phyloP scores from a whole-genome alignment of 2,113 vertebrate genomes.

The Pelvicachromis taeniatus region DNA sequence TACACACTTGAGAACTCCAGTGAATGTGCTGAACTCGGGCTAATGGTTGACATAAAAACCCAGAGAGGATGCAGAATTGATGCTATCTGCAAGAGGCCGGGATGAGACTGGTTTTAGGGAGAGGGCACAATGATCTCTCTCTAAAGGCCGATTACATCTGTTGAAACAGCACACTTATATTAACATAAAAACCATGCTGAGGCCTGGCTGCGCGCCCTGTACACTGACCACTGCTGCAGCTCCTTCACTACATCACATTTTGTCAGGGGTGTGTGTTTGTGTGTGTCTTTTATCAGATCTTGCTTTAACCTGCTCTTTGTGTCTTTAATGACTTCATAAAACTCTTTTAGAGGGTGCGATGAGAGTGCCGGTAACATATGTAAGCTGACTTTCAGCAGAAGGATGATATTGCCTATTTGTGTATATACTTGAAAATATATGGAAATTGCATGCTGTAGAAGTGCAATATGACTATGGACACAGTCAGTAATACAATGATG shows the following conservation, averaged over 20 bases:
- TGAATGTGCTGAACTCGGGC: constrained; percentile 45
- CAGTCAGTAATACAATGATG: not conserved
- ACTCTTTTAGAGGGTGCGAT: not conserved
- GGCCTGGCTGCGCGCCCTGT: not conserved
- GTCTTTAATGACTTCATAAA: not conserved
- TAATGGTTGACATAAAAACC: constrained; percentile 55
- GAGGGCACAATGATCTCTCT: constrained; percentile 46
- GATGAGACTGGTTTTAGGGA: constrained; percentile 34
- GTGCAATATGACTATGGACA: not conserved
- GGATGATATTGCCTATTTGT: not conserved
- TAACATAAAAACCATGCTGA: constrained; percentile 42
- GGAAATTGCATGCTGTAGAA: not conserved
- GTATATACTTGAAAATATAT: not conserved
- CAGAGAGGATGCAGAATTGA: constrained; percentile 36
- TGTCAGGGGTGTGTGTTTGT: not conserved
- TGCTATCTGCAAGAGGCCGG: constrained; percentile 28
- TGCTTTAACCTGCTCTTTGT: not conserved
- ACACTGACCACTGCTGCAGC: not conserved
- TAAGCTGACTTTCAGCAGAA: not conserved
- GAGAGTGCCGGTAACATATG: not conserved
- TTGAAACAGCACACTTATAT: constrained; percentile 45
- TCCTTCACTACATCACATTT: not conserved
- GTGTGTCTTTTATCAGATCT: constrained; percentile 15
- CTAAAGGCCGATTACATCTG: constrained; percentile 49
- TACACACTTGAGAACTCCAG: not conserved